Evolutionary conservation across 2,888 invertebrate species (phyloP), one percentile per base, ranked within the genome.

Genomic region (Abrostola tripartita): DNA sequence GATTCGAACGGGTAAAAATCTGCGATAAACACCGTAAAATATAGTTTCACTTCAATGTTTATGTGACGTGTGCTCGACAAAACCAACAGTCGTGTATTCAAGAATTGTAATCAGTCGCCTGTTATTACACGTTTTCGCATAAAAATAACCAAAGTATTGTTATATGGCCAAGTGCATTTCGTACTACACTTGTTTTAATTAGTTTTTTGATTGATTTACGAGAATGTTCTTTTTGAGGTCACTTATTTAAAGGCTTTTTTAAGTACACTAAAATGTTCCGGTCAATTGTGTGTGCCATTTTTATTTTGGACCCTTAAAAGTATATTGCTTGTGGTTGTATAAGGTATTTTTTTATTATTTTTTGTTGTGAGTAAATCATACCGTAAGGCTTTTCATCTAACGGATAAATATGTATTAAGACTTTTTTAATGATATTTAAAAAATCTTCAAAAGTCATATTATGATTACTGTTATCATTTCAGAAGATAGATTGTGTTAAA

Each of bases 141-240:
- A 76, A 87, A 82, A 85, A 82, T 78, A 78, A 74, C 76, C 61
- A 55, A 61, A 53, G 74, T 81, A 85, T 88, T 88, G 84, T 87
- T 83, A 76, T 73, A 76, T 56, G 63, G 61, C 61, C 77, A 68
- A 72, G 65, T 67, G 65, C 79, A 61, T 64, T 75, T 50, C 68
- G 60, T 57, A 65, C 62, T 38, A 51, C 54, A 55, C 66, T 58
- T 63, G 76, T 77, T 82, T 87, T 88, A 87, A 88, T 88, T 85
- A 84, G 80, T 68, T 85, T 81, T 82, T 62, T 81, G 85, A 85
- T 85, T 88, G 88, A 87, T 88, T 87, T 87, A 88, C 69, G 84
- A 78, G 57, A 64, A 60, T 63, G 49, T 63, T 70, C 62, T n/a
- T 74, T 70, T 74, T 64, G 57, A 61, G 75, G 71, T 74, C 72